Conservation (phyloP, 2,797 vertebrate species). For the Lutjanus campechanus region DNA sequence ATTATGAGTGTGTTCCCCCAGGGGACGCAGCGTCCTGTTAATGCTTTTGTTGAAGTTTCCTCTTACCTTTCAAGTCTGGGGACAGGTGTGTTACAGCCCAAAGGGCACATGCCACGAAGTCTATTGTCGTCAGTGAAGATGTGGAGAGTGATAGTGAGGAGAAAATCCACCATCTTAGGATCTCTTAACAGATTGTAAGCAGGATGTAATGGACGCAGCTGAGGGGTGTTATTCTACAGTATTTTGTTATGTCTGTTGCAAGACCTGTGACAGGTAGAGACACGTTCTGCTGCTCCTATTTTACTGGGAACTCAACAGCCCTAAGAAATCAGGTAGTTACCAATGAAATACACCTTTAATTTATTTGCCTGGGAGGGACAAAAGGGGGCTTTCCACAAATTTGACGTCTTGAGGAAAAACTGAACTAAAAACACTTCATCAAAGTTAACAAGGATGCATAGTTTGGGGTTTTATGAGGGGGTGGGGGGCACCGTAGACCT, state of each 20-base stretch:
- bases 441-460: conserved; percentile 60
- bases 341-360: background rate
- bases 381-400: background rate
- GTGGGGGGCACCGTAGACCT: background rate
- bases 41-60: conserved; percentile 43
- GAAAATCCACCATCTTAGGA: conserved; percentile 26
- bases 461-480: conserved; percentile 45
- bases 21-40: conserved; percentile 32
- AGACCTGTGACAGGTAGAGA: conserved; percentile 47
- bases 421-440: conserved; percentile 37
- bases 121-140: conserved; percentile 24
- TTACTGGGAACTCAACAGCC: background rate
- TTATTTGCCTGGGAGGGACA: background rate
- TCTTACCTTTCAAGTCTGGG: conserved; percentile 52
- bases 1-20: conserved; percentile 40
- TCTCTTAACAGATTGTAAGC: conserved; percentile 12
- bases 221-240: conserved; percentile 43
- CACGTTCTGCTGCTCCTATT: conserved; percentile 38
- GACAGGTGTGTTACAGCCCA: conserved; percentile 66
- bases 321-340: conserved; percentile 23
- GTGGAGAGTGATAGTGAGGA: conserved; percentile 8
- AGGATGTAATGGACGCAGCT: conserved; percentile 17
- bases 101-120: conserved; percentile 38
- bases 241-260: conserved; percentile 49
- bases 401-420: conserved; percentile 10